Conservation (phyloP, 2,113 vertebrate genomes). For the Antigone vipio region DNA sequence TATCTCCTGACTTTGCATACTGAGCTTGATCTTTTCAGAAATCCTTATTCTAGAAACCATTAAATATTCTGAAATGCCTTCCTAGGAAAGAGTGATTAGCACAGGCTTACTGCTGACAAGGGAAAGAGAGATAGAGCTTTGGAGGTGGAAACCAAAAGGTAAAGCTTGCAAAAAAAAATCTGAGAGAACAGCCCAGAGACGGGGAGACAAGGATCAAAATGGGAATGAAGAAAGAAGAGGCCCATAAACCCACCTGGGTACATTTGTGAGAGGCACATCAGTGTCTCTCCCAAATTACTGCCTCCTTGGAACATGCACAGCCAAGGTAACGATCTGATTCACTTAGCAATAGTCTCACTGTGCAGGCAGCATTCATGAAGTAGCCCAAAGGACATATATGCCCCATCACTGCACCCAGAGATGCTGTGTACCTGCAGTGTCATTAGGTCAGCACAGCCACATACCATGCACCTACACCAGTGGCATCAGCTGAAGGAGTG, state of each 20-base stretch:
- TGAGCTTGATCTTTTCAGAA: constrained; percentile 15
- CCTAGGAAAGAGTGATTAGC: constrained; percentile 26
- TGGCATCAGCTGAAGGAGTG: not conserved
- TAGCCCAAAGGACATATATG: not conserved
- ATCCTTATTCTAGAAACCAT: not conserved
- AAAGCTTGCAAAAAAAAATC: not conserved
- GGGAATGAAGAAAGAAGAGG: not conserved
- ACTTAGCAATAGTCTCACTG: not conserved
- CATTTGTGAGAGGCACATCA: not conserved
- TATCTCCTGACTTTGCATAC: not conserved
- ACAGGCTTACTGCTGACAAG: constrained; percentile 24
- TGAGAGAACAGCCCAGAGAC: not conserved
- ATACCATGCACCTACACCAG: fast-evolving
- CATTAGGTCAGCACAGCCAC: not conserved
- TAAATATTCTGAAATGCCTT: constrained; percentile 33
- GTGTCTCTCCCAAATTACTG: not conserved
- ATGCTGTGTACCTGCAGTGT: not conserved
- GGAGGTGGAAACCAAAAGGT: constrained; percentile 23
- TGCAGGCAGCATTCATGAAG: not conserved
- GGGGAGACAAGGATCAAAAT: not conserved
- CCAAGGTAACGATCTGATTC: not conserved
- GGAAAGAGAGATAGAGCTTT: constrained; percentile 4
- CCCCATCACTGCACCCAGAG: not conserved
- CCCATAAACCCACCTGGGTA: not conserved
- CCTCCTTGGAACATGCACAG: not conserved